phyloP scores from a whole-genome alignment of 2,888 invertebrate genomes.

The Epiblema foenella region DNA sequence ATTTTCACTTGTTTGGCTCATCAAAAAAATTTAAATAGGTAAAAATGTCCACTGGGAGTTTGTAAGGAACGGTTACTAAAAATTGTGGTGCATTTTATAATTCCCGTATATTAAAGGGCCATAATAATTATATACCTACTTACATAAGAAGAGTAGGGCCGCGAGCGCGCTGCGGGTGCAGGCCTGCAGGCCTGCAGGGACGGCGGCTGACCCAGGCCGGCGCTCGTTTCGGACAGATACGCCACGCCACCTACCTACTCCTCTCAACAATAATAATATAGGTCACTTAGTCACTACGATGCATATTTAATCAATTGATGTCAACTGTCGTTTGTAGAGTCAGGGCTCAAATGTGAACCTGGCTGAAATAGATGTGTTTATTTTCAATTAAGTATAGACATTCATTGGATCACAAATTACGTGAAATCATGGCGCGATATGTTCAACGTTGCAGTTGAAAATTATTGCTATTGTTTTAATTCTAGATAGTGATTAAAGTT shows the following conservation, averaged over 20 bases:
- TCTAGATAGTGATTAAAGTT: constrained; percentile 40
- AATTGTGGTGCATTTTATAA: constrained; percentile 37
- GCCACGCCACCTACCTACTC: constrained; percentile 4
- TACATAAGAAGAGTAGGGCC: too few species aligned
- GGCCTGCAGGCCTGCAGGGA: too few species aligned
- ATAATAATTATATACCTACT: not conserved
- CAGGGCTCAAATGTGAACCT: constrained; percentile 35
- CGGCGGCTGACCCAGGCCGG: not conserved
- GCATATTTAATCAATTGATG: constrained; percentile 40
- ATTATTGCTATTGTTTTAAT: constrained; percentile 28
- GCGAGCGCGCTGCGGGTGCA: not conserved
- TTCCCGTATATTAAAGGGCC: constrained; percentile 29
- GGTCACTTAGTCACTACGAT: constrained; percentile 33
- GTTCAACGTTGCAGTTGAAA: constrained; percentile 40
- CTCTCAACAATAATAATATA: constrained; percentile 27
- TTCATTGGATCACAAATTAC: constrained; percentile 18
- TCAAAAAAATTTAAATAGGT: not conserved
- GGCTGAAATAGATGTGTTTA: constrained; percentile 31
- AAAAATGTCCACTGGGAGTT: constrained; percentile 1
- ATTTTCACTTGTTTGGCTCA: constrained; percentile 9
- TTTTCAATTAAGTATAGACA: constrained; percentile 31
- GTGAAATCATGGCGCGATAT: constrained; percentile 14
- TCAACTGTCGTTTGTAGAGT: constrained; percentile 38
- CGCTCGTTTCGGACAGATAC: not conserved
- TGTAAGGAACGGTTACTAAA: constrained; percentile 22